These are phyloP conservation scores for Dolichomitus sp. DNA, from an alignment of 2,888 invertebrate species.

Conservation along the genomic window DNA sequence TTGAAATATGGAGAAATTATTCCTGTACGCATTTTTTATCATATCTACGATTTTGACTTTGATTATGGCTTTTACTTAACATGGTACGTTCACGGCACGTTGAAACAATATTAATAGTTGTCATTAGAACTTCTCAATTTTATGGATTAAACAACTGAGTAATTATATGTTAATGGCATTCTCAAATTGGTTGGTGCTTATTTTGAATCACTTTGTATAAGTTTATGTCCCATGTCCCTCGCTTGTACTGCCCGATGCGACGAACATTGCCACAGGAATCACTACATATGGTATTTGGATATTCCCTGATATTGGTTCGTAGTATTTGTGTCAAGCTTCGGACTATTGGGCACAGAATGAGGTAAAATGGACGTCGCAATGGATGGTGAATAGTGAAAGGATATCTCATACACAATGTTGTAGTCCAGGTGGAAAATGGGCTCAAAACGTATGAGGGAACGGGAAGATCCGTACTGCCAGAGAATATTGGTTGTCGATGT, in stretches of 20 bases:
- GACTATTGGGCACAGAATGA: neutral
- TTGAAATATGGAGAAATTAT: neutral
- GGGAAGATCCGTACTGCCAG: slow-evolving; percentile 35
- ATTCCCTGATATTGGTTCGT: neutral
- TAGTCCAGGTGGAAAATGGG: slow-evolving; percentile 36
- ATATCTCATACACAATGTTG: slow-evolving; percentile 14
- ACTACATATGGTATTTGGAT: neutral
- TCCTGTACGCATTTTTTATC: neutral
- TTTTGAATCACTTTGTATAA: neutral
- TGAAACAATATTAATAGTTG: neutral
- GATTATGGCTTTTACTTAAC: neutral
- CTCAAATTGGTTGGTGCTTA: neutral
- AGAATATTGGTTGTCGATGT: slow-evolving; percentile 59
- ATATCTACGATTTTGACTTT: neutral
- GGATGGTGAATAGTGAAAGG: slow-evolving; percentile 12
- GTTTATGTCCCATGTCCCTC: neutral
- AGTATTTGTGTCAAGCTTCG: slow-evolving; percentile 4
- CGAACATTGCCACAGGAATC: neutral
- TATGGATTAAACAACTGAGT: neutral
- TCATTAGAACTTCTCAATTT: neutral
- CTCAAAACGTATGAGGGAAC: slow-evolving; percentile 22
- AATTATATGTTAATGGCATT: neutral
- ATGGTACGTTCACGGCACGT: neutral
- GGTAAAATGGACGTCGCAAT: slow-evolving; percentile 10
- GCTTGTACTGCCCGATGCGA: neutral